phyloP scores from a whole-genome alignment of 2,113 vertebrate species.

The Picathartes gymnocephalus region DNA sequence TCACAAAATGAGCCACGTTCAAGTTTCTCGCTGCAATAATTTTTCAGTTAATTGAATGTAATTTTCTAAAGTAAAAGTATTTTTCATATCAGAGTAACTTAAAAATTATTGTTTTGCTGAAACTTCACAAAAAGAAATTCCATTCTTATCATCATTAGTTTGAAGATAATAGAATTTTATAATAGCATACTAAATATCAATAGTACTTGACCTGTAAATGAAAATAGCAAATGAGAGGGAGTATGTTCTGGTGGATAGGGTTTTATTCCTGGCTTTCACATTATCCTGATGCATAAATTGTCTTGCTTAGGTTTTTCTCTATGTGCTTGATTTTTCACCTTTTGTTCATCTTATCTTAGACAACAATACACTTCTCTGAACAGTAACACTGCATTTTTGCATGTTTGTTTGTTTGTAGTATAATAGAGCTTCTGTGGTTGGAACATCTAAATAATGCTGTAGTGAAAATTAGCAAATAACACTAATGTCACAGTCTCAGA shows the following conservation, averaged over 20 bases:
- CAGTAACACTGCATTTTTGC: neutral
- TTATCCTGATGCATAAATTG: neutral
- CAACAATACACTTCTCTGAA: neutral
- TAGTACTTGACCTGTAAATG: neutral
- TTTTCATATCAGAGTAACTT: neutral
- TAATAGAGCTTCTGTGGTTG: neutral
- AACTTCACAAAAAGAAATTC: neutral
- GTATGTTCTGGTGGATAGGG: neutral
- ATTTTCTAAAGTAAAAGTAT: neutral
- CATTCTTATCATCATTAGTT: neutral
- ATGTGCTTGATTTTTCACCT: neutral
- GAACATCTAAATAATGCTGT: neutral
- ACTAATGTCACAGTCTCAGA: neutral
- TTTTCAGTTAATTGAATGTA: neutral
- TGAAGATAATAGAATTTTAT: neutral
- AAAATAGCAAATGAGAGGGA: neutral
- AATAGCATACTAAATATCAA: neutral
- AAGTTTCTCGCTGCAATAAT: neutral
- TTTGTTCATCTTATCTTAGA: neutral
- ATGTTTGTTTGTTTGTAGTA: neutral
- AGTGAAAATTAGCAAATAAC: neutral
- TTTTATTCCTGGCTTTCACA: neutral
- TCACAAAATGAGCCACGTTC: neutral
- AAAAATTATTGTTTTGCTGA: neutral
- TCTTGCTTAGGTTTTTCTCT: neutral